A percentile compares a stretch with the other conserved stretches of the same genome.
These are phyloP conservation scores for Peucedramus taeniatus DNA, from an alignment of 2,113 vertebrate genomes.

Conservation along the genomic window DNA sequence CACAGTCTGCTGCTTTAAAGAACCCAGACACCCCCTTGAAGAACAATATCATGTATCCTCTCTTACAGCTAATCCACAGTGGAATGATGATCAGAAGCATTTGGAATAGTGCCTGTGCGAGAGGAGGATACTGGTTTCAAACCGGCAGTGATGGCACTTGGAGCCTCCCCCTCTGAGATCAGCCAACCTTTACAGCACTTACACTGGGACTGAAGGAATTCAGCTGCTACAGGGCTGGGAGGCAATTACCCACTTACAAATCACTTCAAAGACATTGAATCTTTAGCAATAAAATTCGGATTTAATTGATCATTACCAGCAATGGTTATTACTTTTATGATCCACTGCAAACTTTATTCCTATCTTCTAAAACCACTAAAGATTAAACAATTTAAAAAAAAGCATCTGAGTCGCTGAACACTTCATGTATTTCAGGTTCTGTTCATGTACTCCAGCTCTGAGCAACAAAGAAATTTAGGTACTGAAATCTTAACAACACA, in stretches of 20 bases:
- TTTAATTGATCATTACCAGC: background rate
- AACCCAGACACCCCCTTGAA: background rate
- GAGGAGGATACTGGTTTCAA: background rate
- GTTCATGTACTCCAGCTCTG: background rate
- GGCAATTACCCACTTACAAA: background rate
- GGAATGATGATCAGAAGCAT: slow-evolving; percentile 4
- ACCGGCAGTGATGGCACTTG: background rate
- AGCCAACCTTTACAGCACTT: background rate
- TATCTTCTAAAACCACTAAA: background rate
- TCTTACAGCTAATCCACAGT: slow-evolving; percentile 19
- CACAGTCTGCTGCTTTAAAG: background rate
- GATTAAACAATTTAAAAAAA: background rate
- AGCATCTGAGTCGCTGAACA: background rate
- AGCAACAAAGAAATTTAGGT: background rate
- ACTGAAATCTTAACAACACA: background rate
- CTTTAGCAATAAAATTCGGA: background rate
- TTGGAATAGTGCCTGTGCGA: background rate
- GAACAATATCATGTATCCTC: background rate
- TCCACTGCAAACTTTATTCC: background rate
- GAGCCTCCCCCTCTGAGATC: background rate
- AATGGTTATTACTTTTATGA: background rate
- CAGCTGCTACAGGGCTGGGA: background rate
- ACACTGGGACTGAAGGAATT: background rate
- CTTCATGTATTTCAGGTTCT: background rate
- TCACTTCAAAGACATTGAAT: background rate